Evolutionary conservation across 30 jellyfish, hydroid and myxozoan species (phyloP).

Genomic region (Sanderia malayensis): DNA sequence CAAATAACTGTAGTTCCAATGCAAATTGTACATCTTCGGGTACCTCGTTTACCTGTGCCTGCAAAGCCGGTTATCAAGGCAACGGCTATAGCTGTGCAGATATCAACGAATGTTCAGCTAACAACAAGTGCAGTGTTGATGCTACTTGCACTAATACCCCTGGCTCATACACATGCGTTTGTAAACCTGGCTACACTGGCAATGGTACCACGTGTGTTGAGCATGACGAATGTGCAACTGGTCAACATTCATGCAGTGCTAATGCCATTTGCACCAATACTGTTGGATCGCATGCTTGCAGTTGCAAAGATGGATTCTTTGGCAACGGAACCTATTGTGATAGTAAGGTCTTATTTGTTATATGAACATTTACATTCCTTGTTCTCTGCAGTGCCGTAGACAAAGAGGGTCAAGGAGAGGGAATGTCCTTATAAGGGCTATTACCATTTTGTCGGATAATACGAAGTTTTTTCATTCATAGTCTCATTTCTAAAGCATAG

Average conservation of each 20-base stretch:
- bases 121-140: slow-evolving; percentile 23
- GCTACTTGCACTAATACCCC: slow-evolving; percentile 45
- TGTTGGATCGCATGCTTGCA: slow-evolving; percentile 30
- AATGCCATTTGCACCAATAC: slow-evolving; percentile 55
- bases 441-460: too few relatives aligned
- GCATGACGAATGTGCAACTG: slow-evolving; percentile 48
- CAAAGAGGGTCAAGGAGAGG: too few relatives aligned
- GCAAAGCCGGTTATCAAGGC: slow-evolving; percentile 37
- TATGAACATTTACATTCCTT: background rate
- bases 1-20: slow-evolving; percentile 47
- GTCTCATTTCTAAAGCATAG: too few relatives aligned
- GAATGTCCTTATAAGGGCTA: too few relatives aligned
- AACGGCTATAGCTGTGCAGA: slow-evolving; percentile 15
- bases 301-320: slow-evolving; percentile 31
- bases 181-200: slow-evolving; percentile 54
- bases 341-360: background rate
- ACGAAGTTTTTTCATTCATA: too few relatives aligned
- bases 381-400: too few relatives aligned
- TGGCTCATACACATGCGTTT: slow-evolving; percentile 50
- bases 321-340: slow-evolving; percentile 54
- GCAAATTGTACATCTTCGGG: slow-evolving; percentile 11
- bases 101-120: background rate
- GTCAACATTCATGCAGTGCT: slow-evolving; percentile 21
- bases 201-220: slow-evolving; percentile 52
- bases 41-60: slow-evolving; percentile 46